A percentile compares a stretch with the other conserved stretches of the same genome.
phyloP scores from a whole-genome alignment of 2,113 vertebrate species.

The Chloebia gouldiae region DNA sequence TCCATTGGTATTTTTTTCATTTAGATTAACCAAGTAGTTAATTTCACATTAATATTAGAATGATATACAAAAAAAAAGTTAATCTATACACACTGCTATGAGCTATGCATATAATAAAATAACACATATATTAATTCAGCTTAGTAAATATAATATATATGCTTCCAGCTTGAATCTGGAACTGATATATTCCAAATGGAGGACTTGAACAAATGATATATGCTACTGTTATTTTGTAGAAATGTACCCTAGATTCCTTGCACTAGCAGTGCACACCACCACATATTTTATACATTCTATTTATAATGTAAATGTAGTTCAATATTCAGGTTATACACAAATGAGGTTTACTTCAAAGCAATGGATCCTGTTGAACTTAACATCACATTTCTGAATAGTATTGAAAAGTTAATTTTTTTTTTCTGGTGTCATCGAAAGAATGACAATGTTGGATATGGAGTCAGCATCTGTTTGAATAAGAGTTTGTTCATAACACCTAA shows the following conservation, averaged over 20 bases:
- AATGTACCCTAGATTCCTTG: background rate
- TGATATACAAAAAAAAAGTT: background rate
- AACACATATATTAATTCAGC: background rate
- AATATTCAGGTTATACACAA: background rate
- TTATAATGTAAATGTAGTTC: background rate
- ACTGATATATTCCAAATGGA: background rate
- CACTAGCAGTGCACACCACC: background rate
- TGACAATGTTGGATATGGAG: background rate
- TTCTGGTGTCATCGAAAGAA: background rate
- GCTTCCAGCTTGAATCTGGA: background rate
- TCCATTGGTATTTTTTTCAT: background rate
- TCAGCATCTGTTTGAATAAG: background rate
- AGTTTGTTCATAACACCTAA: background rate
- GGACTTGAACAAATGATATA: background rate
- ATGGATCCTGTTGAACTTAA: background rate
- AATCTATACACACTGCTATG: background rate
- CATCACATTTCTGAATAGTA: background rate
- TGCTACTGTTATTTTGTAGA: background rate
- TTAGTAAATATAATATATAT: background rate
- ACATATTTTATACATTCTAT: background rate
- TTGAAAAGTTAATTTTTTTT: background rate
- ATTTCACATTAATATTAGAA: background rate
- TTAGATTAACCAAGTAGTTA: background rate
- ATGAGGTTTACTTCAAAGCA: background rate
- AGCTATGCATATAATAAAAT: background rate